Conservation (phyloP, 1,140 invertebrate genomes). For the Drosophila busckii region DNA sequence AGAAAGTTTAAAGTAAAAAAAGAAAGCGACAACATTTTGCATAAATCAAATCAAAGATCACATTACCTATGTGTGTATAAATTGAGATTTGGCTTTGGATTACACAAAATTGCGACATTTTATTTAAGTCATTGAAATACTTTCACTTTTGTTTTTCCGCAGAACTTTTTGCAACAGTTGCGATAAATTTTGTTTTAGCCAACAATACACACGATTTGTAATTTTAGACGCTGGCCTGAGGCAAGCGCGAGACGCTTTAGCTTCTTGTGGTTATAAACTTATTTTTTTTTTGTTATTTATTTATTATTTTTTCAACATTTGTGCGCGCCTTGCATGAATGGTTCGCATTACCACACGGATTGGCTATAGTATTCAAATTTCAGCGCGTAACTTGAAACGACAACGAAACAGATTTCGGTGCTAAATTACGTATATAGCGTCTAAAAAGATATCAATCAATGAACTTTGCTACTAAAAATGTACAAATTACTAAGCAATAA, state of each 20-base stretch:
- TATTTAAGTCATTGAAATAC: too few species aligned
- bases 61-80: too few species aligned
- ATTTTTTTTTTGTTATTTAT: conserved; percentile 14
- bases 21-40: too few species aligned
- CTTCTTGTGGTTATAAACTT: conserved; percentile 20
- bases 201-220: too few species aligned
- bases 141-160: conserved; percentile 21
- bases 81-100: too few species aligned
- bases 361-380: conserved; percentile 59
- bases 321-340: conserved; percentile 51
- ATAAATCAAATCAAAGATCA: too few species aligned
- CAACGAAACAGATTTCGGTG: conserved; percentile 1
- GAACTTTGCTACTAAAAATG: conserved; percentile 59
- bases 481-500: conserved; percentile 50
- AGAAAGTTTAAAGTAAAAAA: too few species aligned
- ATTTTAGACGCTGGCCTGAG: not conserved
- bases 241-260: not conserved
- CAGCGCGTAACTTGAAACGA: conserved; percentile 36
- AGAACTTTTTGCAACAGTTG: conserved; percentile 15
- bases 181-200: too few species aligned
- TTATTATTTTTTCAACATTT: conserved; percentile 17
- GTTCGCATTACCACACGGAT: conserved; percentile 52
- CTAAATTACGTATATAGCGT: not conserved
- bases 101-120: too few species aligned
- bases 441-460: conserved; percentile 37